Evolutionary conservation across 2,113 vertebrate species (phyloP).

Genomic region (Kryptolebias marmoratus): DNA sequence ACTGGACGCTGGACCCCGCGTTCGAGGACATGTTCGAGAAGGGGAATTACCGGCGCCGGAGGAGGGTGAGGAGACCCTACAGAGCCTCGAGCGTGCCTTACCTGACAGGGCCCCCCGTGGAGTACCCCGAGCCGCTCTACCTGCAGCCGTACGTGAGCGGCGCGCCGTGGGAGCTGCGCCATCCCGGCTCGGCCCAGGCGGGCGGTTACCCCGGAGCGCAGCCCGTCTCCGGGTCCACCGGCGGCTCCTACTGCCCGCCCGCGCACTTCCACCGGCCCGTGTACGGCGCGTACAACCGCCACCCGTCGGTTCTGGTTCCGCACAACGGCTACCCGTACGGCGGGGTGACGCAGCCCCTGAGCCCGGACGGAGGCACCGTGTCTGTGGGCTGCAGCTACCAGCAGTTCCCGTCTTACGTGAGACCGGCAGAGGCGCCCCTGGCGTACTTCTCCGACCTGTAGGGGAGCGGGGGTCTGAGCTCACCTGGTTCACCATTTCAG

Average conservation of each 20-base stretch:
- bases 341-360: conserved; percentile 66
- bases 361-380: conserved; percentile 62
- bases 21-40: conserved; percentile 83
- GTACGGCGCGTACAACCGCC: conserved; percentile 63
- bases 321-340: conserved; percentile 62
- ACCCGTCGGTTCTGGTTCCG: conserved; percentile 66
- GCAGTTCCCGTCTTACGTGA: conserved; percentile 47
- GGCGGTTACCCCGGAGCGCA: conserved; percentile 31
- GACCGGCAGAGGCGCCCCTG: conserved; percentile 50
- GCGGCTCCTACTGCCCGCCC: conserved; percentile 56
- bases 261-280: conserved; percentile 57
- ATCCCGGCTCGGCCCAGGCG: conserved; percentile 35
- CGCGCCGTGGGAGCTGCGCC: conserved; percentile 61
- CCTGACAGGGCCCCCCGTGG: conserved; percentile 38
- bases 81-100: conserved; percentile 43
- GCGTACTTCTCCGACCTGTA: conserved; percentile 55
- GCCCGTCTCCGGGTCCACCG: conserved; percentile 41
- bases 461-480: conserved; percentile 1
- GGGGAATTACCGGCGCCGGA: conserved; percentile 80
- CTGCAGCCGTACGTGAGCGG: conserved; percentile 57
- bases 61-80: conserved; percentile 67
- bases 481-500: conserved; percentile 38
- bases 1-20: conserved; percentile 83
- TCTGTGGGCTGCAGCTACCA: conserved; percentile 60
- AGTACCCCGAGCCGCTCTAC: conserved; percentile 63